These are phyloP conservation scores for Sinocyclocheilus anshuiensis DNA, from an alignment of 2,113 vertebrate species.

Conservation along the genomic window DNA sequence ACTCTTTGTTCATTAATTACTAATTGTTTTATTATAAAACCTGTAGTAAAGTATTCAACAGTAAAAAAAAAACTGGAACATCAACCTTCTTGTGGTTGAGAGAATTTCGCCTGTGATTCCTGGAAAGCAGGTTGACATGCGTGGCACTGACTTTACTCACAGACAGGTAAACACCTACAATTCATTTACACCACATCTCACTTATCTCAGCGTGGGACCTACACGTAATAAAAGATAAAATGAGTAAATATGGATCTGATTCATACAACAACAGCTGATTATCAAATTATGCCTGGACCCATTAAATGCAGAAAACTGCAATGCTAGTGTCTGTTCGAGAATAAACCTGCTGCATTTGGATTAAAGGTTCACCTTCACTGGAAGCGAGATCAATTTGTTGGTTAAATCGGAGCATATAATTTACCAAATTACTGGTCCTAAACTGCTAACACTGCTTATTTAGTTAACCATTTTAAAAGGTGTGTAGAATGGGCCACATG, in stretches of 20 bases:
- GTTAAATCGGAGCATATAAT: not conserved
- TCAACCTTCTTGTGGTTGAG: not conserved
- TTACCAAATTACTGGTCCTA: slow-evolving; percentile 1
- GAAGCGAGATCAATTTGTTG: not conserved
- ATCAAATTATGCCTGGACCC: slow-evolving; percentile 1
- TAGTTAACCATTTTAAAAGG: slow-evolving; percentile 11
- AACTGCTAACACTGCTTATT: slow-evolving; percentile 9
- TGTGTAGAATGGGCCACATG: not conserved
- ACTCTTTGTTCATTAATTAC: not conserved
- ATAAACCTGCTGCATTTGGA: slow-evolving; percentile 8
- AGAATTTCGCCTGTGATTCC: slow-evolving; percentile 20
- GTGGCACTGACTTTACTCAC: not conserved
- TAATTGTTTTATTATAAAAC: not conserved
- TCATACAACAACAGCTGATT: not conserved
- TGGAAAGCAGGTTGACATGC: slow-evolving; percentile 51
- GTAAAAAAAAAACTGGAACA: not conserved
- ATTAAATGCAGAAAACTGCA: not conserved
- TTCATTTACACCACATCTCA: not conserved
- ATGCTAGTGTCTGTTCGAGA: not conserved
- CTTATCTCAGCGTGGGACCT: not conserved
- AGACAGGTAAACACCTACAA: not conserved
- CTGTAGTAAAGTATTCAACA: not conserved
- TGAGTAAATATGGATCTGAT: not conserved
- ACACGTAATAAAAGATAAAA: not conserved
- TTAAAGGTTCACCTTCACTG: not conserved